Evolutionary conservation across 2,797 vertebrate genomes (phyloP).

Genomic region (Poecile montanus): DNA sequence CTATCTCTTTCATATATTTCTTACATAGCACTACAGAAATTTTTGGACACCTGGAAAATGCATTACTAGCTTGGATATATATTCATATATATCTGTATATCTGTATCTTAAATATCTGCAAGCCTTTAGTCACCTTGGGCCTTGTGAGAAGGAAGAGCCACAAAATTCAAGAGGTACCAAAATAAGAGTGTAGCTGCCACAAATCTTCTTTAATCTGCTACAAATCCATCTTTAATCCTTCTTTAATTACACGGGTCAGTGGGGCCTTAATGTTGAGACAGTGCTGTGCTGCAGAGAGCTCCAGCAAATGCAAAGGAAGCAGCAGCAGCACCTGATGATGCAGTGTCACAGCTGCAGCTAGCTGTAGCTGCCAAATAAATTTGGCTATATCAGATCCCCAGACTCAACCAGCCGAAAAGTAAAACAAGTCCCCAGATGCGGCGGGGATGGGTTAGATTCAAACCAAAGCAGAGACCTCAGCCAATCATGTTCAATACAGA

Average conservation of each 20-base stretch:
- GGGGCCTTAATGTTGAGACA: neutral
- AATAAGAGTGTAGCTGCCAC: neutral
- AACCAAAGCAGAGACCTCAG: too few relatives aligned
- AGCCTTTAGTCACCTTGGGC: neutral
- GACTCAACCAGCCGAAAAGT: too few relatives aligned
- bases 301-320: neutral
- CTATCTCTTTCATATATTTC: neutral
- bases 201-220: neutral
- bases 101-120: neutral
- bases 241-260: neutral
- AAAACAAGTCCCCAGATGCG: too few relatives aligned
- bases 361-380: too few relatives aligned
- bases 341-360: too few relatives aligned
- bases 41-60: neutral
- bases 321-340: constrained; percentile 4
- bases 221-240: constrained; percentile 4
- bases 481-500: too few relatives aligned
- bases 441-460: too few relatives aligned
- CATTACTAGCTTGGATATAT: neutral
- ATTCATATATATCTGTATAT: neutral
- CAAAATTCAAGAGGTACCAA: neutral
- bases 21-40: neutral
- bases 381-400: too few relatives aligned
- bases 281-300: neutral
- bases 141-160: neutral